phyloP scores from a whole-genome alignment of 53 echinoderm and acorn worm genomes.

The Paracentrotus lividus region DNA sequence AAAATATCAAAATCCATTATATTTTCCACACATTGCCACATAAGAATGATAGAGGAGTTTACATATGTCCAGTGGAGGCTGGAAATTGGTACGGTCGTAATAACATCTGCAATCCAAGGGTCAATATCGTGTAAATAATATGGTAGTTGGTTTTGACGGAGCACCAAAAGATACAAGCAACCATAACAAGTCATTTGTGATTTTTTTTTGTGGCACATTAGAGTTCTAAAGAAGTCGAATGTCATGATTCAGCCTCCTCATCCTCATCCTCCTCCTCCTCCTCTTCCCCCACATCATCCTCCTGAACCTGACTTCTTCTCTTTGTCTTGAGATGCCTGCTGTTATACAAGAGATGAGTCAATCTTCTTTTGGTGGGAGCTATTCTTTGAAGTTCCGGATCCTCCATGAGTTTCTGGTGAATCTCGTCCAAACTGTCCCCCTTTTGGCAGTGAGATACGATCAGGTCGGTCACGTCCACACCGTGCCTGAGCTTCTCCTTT shows the following conservation, averaged over 20 bases:
- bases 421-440: slow-evolving; percentile 55
- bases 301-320: slow-evolving; percentile 20
- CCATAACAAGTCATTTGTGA: too few relatives aligned
- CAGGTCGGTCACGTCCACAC: slow-evolving; percentile 75
- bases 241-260: slow-evolving; percentile 47
- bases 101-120: too few relatives aligned
- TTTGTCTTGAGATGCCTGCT: slow-evolving; percentile 62
- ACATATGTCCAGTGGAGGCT: too few relatives aligned
- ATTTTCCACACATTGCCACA: too few relatives aligned
- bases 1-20: too few relatives aligned
- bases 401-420: slow-evolving; percentile 53
- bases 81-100: too few relatives aligned
- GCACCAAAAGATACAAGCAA: too few relatives aligned
- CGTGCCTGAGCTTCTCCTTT: slow-evolving; percentile 58
- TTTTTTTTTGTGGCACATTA: too few relatives aligned
- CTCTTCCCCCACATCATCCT: not conserved
- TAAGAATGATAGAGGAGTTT: too few relatives aligned
- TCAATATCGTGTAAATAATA: too few relatives aligned
- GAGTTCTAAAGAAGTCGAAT: not conserved
- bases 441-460: slow-evolving; percentile 57
- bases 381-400: slow-evolving; percentile 53
- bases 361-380: slow-evolving; percentile 35
- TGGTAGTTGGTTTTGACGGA: too few relatives aligned
- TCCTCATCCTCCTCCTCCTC: not conserved
- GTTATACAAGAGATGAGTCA: slow-evolving; percentile 58